These are phyloP conservation scores for Corythornis cristatus DNA, from an alignment of 2,113 vertebrate species.

Conservation along the genomic window DNA sequence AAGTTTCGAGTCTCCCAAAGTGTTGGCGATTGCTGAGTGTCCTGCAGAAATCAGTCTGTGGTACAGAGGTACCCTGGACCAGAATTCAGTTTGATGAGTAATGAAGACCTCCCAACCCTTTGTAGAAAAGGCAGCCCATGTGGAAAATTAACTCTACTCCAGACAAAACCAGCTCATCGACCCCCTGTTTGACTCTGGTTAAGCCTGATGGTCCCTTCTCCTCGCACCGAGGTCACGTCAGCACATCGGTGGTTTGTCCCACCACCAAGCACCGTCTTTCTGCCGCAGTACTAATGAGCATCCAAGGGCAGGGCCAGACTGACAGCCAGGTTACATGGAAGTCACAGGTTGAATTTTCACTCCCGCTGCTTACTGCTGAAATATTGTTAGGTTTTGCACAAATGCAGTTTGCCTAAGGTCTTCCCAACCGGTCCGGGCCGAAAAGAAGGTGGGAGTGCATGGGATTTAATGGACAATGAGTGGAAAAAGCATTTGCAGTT, in stretches of 20 bases:
- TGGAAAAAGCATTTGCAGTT: background rate
- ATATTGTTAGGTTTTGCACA: accelerated
- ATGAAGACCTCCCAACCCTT: background rate
- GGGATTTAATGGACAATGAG: background rate
- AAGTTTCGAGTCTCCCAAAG: background rate
- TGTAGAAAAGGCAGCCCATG: background rate
- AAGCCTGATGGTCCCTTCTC: background rate
- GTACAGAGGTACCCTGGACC: background rate
- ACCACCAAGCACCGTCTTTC: background rate
- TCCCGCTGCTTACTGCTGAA: background rate
- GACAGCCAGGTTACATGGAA: background rate
- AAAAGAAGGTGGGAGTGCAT: background rate
- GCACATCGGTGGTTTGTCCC: background rate
- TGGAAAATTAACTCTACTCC: background rate
- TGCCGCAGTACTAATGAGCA: background rate
- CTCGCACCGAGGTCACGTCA: background rate
- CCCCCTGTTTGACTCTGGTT: background rate
- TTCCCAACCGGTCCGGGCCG: background rate
- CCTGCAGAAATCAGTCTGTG: background rate
- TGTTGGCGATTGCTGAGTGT: background rate
- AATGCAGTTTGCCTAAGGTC: accelerated
- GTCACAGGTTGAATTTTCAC: accelerated
- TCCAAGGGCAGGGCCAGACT: background rate
- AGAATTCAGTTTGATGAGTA: background rate
- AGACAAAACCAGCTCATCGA: background rate